phyloP scores from a whole-genome alignment of 2,888 invertebrate genomes.

The Xiphydria camelus region DNA sequence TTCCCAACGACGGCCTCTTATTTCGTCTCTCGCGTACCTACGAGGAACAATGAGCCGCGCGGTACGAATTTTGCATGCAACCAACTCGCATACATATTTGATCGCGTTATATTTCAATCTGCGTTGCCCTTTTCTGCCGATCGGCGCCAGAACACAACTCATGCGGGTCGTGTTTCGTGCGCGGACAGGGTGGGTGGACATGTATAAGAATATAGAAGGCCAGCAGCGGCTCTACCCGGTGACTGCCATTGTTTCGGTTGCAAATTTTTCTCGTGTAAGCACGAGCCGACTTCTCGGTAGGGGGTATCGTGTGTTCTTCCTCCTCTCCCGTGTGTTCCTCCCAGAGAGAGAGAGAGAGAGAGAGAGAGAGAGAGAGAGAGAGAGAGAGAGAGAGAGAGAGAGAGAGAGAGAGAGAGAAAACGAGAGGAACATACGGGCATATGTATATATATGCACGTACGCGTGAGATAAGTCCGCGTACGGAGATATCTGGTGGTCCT shows the following conservation, averaged over 20 bases:
- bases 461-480: too few relatives aligned
- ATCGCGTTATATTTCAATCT: conserved; percentile 53
- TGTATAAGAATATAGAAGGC: conserved; percentile 23
- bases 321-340: too few relatives aligned
- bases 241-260: conserved; percentile 52
- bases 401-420: too few relatives aligned
- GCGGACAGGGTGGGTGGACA: conserved; percentile 25
- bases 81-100: conserved; percentile 41
- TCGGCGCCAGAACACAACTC: conserved; percentile 54
- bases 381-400: too few relatives aligned
- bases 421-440: too few relatives aligned
- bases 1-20: too few relatives aligned
- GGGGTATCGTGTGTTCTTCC: conserved; percentile 38
- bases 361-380: too few relatives aligned
- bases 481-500: too few relatives aligned
- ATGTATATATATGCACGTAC: too few relatives aligned
- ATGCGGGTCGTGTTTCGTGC: conserved; percentile 48
- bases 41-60: conserved; percentile 14
- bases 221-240: conserved; percentile 24
- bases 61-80: too few relatives aligned
- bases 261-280: conserved; percentile 53
- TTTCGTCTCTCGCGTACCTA: too few relatives aligned
- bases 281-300: conserved; percentile 36
- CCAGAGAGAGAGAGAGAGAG: too few relatives aligned
- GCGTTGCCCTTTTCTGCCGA: conserved; percentile 22